Evolutionary conservation across 1,140 invertebrate species (phyloP).

Genomic region (Phthorimaea operculella): DNA sequence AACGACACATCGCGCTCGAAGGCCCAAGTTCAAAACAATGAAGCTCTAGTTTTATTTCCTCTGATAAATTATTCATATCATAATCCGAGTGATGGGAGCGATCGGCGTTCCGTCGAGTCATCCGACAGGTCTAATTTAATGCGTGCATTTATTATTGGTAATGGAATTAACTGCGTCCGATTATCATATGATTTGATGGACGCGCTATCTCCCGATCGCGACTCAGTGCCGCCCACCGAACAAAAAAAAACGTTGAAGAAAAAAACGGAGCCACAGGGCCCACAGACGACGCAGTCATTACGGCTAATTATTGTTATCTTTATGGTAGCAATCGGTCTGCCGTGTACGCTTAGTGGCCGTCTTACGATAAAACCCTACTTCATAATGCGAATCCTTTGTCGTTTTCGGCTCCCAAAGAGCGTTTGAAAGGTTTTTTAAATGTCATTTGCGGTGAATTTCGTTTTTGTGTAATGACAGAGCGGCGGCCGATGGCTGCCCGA

Average conservation of each 20-base stretch:
- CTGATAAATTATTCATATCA: conserved; percentile 65
- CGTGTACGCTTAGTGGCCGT: conserved; percentile 42
- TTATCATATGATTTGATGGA: conserved; percentile 67
- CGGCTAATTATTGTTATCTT: conserved; percentile 65
- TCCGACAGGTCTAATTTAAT: conserved; percentile 64
- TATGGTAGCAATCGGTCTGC: conserved; percentile 58
- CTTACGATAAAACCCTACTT: conserved; percentile 45
- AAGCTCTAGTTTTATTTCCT: conserved; percentile 40
- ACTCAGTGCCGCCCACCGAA: conserved; percentile 49
- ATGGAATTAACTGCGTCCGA: conserved; percentile 64
- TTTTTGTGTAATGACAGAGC: conserved; percentile 50
- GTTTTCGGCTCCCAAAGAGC: conserved; percentile 40
- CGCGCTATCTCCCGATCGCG: conserved; percentile 55
- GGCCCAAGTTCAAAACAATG: conserved; percentile 58
- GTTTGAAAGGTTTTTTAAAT: conserved; percentile 24
- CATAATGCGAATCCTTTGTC: conserved; percentile 49
- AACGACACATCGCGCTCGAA: conserved; percentile 36
- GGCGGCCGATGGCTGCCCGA: conserved; percentile 28
- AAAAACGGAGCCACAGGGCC: conserved; percentile 31
- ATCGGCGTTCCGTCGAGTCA: conserved; percentile 55
- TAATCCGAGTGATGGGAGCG: conserved; percentile 60
- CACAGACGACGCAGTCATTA: conserved; percentile 49
- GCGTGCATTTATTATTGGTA: conserved; percentile 66
- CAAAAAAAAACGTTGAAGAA: conserved; percentile 29
- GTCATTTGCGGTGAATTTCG: conserved; percentile 31